Evolutionary conservation across 2,797 vertebrate species (phyloP), one percentile per base, ranked within the genome.

Genomic region (Peromyscus nudipes): DNA sequence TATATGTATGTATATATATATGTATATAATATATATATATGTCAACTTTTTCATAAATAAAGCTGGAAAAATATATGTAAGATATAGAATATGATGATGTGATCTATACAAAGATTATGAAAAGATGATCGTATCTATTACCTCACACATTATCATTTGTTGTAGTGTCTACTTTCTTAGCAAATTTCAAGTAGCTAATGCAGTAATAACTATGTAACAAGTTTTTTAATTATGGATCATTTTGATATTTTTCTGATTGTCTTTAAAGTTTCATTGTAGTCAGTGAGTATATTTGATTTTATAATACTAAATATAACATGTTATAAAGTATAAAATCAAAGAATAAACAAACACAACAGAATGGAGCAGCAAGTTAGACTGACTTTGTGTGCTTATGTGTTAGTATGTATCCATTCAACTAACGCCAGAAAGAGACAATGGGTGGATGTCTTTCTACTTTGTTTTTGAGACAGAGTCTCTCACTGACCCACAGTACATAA

Each of bases 321-420:
- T 29, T 73, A 88, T 65, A 46, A 89, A 64, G 29, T 27, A 34
- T 34, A 93, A 92, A 93, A 62, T 84, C 49, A 91, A 94, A 89
- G 21, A 8, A 29, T 75, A 40, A 40, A 21, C 31, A 86, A 25
- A 55, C 37, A 6, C 7, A 52, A 10, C 27, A 79, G 89, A 95
- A 19, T 29, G 6, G 57, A 95, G 83, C 65, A 86, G 43, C 3
- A 49, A 89, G 19, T 43, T 8, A 34, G 7, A 46, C 27, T 55
- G 52, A 80, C 23, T 92, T 90, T 83, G 23, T 60, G n/a, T 16
- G 34, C 29, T 60, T 52, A 52, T 52, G 49, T 52, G 49, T 73
- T 14, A 65, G 29, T 40, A n/a, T 69, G 34, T 17, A 17, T n/a
- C 14, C 65, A n/a, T n/a, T 34, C 6, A 8, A 34, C 27, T 31